Conservation (phyloP, 2,113 vertebrate genomes). For the Leiothrix lutea region DNA sequence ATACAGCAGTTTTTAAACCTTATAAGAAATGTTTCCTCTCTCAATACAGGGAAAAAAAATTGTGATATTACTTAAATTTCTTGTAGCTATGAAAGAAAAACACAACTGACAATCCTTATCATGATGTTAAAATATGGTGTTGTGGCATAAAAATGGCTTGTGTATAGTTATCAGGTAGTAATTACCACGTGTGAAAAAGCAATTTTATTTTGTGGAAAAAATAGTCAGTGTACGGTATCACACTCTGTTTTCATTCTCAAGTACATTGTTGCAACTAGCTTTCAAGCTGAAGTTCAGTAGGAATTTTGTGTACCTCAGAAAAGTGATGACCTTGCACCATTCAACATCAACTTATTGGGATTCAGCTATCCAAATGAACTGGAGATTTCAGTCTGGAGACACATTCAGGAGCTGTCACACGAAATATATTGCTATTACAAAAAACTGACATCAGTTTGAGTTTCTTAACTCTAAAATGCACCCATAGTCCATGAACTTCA, state of each 20-base stretch:
- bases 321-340: background rate
- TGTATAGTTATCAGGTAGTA: background rate
- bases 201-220: background rate
- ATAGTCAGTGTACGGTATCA: background rate
- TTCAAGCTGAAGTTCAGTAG: background rate
- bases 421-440: background rate
- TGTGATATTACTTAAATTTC: background rate
- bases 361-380: background rate
- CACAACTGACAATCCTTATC: background rate
- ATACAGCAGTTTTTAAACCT: background rate
- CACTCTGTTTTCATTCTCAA: background rate
- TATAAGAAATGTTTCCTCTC: background rate
- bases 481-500: background rate
- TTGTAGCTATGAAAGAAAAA: background rate
- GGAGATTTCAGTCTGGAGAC: background rate
- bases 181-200: background rate
- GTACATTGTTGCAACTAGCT: background rate
- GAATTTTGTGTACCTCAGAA: background rate
- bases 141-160: background rate
- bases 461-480: background rate
- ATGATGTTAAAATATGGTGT: background rate
- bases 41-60: background rate
- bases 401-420: background rate
- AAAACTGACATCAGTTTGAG: background rate
- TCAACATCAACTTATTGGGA: background rate